phyloP scores from a whole-genome alignment of 2,888 invertebrate genomes.

The Brachycybe producta region DNA sequence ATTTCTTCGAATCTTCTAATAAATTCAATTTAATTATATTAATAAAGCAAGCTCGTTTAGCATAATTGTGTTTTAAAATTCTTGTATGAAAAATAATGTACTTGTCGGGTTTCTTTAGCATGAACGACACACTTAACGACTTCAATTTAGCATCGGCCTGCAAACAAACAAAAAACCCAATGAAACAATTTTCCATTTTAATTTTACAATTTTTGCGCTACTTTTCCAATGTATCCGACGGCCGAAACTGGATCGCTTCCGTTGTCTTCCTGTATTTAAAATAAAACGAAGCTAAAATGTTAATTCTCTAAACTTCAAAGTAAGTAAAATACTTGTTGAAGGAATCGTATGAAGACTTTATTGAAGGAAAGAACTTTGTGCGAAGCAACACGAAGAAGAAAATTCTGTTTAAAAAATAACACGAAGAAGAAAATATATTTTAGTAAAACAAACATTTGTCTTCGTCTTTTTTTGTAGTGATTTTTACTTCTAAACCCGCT shows the following conservation, averaged over 20 bases:
- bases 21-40: conserved; percentile 8
- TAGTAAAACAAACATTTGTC: no score
- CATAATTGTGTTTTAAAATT: neutral
- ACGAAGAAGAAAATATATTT: no score
- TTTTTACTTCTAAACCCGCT: conserved; percentile 54
- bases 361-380: conserved; percentile 61
- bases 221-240: conserved; percentile 42
- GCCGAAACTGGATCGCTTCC: conserved; percentile 66
- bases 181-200: conserved; percentile 43
- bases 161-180: neutral
- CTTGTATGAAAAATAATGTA: conserved; percentile 14
- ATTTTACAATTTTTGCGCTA: conserved; percentile 33
- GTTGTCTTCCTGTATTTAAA: conserved; percentile 46
- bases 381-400: conserved; percentile 57
- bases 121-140: conserved; percentile 56
- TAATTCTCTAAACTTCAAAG: conserved; percentile 13
- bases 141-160: conserved; percentile 67
- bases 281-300: conserved; percentile 6
- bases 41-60: no score
- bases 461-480: conserved; percentile 35
- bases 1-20: conserved; percentile 50
- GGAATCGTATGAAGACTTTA: conserved; percentile 59
- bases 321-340: conserved; percentile 51
- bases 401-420: conserved; percentile 42
- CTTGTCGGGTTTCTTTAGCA: conserved; percentile 57